Percentiles rank a stretch among this genome's conserved stretches.
phyloP scores from a whole-genome alignment of 1,140 invertebrate genomes.

The Drosophila nebulosa region DNA sequence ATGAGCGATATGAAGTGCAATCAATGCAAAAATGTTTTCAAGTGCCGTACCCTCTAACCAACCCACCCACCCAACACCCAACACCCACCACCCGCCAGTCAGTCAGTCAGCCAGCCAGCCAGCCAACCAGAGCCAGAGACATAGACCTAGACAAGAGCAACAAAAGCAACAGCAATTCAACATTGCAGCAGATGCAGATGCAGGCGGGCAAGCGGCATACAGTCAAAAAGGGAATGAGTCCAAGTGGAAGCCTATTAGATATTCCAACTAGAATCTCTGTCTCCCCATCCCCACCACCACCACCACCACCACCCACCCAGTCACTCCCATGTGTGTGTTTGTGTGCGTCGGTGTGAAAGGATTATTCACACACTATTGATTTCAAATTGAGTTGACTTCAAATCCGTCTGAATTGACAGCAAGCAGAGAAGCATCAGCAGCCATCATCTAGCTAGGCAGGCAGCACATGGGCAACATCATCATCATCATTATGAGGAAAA shows the following conservation, averaged over 20 bases:
- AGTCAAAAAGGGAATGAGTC: not conserved
- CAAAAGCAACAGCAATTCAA: not conserved
- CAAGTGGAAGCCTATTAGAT: constrained; percentile 39
- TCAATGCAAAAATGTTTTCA: constrained; percentile 78
- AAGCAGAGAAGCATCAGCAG: constrained; percentile 15
- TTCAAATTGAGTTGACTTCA: constrained; percentile 79
- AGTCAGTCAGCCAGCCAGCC: too few relatives aligned
- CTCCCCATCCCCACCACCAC: not conserved
- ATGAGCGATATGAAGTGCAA: constrained; percentile 74
- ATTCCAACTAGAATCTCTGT: constrained; percentile 37
- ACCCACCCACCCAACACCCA: not conserved
- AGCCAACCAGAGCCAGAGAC: too few relatives aligned
- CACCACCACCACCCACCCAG: too few relatives aligned
- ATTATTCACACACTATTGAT: constrained; percentile 80
- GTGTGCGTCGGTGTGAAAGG: constrained; percentile 63
- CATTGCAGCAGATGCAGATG: constrained; percentile 31
- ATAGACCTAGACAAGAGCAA: constrained; percentile 38
- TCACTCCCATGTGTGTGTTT: too few relatives aligned
- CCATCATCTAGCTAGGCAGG: constrained; percentile 2
- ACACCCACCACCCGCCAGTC: not conserved
- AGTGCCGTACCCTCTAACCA: constrained; percentile 25
- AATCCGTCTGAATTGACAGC: constrained; percentile 77
- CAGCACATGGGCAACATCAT: constrained; percentile 63
- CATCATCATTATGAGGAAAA: not conserved
- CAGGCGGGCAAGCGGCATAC: too few relatives aligned